These are phyloP conservation scores for Zaprionus gabonicus DNA, from an alignment of 1,140 invertebrate genomes.

Conservation along the genomic window DNA sequence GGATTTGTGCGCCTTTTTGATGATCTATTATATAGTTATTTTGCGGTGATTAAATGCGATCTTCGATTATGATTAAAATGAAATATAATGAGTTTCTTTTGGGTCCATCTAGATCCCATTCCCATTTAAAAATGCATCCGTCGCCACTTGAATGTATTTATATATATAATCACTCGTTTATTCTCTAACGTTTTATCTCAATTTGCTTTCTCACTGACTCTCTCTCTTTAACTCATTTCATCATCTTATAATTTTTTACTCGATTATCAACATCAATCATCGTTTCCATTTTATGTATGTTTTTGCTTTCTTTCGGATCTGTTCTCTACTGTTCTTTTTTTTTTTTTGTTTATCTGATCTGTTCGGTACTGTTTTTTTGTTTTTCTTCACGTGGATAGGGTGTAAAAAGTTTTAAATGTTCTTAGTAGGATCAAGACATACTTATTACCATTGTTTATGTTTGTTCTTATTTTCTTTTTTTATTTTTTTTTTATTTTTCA, in stretches of 20 bases:
- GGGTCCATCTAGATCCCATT: neutral
- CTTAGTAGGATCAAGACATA: constrained; percentile 54
- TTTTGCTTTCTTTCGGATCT: constrained; percentile 9
- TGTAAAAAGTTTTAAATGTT: constrained; percentile 71
- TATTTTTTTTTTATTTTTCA: constrained; percentile 39
- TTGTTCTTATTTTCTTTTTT: constrained; percentile 11
- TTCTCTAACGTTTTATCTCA: constrained; percentile 64
- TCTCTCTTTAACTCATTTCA: neutral
- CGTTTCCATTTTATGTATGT: constrained; percentile 47
- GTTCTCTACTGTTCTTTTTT: constrained; percentile 17
- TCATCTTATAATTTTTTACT: constrained; percentile 38
- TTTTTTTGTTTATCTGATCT: constrained; percentile 22
- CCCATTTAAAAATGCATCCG: constrained; percentile 4
- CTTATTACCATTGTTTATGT: constrained; percentile 32
- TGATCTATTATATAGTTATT: constrained; percentile 8
- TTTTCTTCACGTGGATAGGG: constrained; percentile 58
- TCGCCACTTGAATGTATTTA: constrained; percentile 41
- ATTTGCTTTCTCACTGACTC: constrained; percentile 22
- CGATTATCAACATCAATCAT: constrained; percentile 37
- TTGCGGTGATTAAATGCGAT: constrained; percentile 39
- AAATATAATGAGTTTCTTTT: constrained; percentile 14
- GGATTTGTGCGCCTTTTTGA: constrained; percentile 11
- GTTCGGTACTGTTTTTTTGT: constrained; percentile 5
- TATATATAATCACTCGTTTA: constrained; percentile 79
- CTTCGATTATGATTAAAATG: constrained; percentile 28